Evolutionary conservation across 2,797 vertebrate genomes (phyloP).

Genomic region (Coracias cyanogaster): DNA sequence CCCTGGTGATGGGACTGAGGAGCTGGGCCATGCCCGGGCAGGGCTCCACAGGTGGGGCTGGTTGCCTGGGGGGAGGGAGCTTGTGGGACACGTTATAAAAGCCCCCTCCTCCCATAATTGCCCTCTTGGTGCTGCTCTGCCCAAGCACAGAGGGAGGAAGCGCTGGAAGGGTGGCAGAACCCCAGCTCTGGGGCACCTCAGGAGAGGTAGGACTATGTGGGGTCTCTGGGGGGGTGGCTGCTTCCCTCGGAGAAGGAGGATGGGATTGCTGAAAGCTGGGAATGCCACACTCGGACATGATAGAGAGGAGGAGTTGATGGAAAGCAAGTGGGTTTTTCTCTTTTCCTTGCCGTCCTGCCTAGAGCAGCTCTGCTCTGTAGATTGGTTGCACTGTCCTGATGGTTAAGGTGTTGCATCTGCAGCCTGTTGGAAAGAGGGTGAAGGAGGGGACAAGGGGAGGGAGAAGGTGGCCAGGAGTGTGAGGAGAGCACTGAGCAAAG

Average conservation of each 20-base stretch:
- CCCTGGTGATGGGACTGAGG: rapidly evolving
- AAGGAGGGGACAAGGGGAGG: neutral
- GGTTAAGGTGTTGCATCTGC: rapidly evolving
- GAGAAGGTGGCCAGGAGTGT: neutral
- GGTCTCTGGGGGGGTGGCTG: neutral
- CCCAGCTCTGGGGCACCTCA: rapidly evolving
- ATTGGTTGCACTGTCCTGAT: rapidly evolving
- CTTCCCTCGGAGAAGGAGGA: too few species aligned
- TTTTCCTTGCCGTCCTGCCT: neutral
- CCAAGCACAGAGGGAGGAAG: rapidly evolving
- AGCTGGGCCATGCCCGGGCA: neutral
- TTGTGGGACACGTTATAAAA: neutral
- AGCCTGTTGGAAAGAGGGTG: neutral
- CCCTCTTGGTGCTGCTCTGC: rapidly evolving
- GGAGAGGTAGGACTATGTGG: rapidly evolving
- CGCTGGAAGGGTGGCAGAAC: rapidly evolving
- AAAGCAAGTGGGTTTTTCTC: neutral
- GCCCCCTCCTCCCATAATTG: rapidly evolving
- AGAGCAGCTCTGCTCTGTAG: neutral
- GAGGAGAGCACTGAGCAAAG: neutral
- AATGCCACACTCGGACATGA: rapidly evolving
- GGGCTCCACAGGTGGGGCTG: neutral
- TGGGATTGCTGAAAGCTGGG: neutral
- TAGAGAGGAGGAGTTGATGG: rapidly evolving
- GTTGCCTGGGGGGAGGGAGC: too few species aligned